A percentile compares a stretch with the other conserved stretches of the same genome.
These are phyloP conservation scores for Monochamus saltuarius DNA, from an alignment of 1,140 invertebrate species.

Conservation along the genomic window DNA sequence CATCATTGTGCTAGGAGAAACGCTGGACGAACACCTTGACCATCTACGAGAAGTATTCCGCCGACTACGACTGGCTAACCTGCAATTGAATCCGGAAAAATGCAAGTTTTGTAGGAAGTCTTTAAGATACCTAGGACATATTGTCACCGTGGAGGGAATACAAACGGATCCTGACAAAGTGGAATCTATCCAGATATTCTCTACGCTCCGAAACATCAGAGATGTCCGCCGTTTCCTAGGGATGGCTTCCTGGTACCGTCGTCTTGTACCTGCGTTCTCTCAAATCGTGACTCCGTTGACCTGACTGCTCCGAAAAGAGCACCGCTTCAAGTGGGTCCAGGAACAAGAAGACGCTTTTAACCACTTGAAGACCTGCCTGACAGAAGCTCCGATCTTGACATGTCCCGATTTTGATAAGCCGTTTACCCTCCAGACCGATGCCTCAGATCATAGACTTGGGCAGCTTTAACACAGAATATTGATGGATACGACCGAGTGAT, in stretches of 20 bases:
- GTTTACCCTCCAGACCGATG: slow-evolving; percentile 3
- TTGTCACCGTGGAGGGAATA: slow-evolving; percentile 5
- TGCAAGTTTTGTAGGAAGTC: slow-evolving; percentile 8
- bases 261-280: slow-evolving; percentile 16
- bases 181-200: slow-evolving; percentile 45
- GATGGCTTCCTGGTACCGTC: slow-evolving; percentile 12
- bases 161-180: slow-evolving; percentile 11
- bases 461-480: slow-evolving; percentile 27
- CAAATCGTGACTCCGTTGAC: slow-evolving; percentile 23
- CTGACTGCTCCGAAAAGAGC: slow-evolving; percentile 34
- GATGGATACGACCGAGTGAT: slow-evolving; percentile 41
- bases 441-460: neutral
- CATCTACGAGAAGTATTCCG: slow-evolving; percentile 21
- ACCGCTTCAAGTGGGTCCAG: slow-evolving; percentile 1
- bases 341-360: slow-evolving; percentile 18
- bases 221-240: slow-evolving; percentile 17
- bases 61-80: slow-evolving; percentile 4
- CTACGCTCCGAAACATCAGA: slow-evolving; percentile 32
- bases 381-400: slow-evolving; percentile 13
- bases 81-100: neutral
- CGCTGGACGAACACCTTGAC: slow-evolving; percentile 23
- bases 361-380: slow-evolving; percentile 9
- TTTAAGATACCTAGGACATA: slow-evolving; percentile 17
- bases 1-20: too few relatives aligned
- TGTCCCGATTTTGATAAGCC: slow-evolving; percentile 18